Conservation (phyloP, 2,797 vertebrate species). For the Acrossocheilus wenchowensis region DNA sequence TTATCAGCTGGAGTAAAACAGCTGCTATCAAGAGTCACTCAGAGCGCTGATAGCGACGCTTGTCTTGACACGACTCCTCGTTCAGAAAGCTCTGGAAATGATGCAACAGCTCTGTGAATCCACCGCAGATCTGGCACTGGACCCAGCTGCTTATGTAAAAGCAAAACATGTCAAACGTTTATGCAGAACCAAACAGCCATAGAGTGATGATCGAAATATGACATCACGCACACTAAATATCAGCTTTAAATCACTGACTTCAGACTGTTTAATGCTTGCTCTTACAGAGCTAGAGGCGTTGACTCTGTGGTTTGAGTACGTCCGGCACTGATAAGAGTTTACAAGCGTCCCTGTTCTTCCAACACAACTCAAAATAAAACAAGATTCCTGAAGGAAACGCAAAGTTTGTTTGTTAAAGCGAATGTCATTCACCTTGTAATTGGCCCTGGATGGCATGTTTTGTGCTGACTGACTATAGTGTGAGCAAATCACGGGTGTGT, state of each 20-base stretch:
- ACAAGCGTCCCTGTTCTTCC: neutral
- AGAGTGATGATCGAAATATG: no score
- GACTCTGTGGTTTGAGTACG: neutral
- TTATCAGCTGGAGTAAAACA: conserved; percentile 38
- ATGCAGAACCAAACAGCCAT: neutral
- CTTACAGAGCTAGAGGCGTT: neutral
- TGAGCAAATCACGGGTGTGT: neutral
- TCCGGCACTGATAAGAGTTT: neutral
- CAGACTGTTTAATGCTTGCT: neutral
- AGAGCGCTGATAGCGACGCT: conserved; percentile 25
- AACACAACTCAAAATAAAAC: neutral
- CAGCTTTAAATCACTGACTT: neutral
- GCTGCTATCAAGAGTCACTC: conserved; percentile 36
- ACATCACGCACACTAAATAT: neutral
- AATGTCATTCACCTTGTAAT: neutral
- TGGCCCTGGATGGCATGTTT: neutral
- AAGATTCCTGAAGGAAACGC: neutral
- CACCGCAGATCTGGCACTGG: neutral
- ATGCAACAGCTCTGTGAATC: conserved; percentile 20
- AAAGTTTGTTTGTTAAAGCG: no score
- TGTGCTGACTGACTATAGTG: neutral
- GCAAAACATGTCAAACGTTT: neutral
- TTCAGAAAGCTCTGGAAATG: neutral
- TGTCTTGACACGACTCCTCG: neutral
- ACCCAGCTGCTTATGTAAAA: neutral